A percentile compares a stretch with the other conserved stretches of the same genome.
Conservation (phyloP, 2,113 vertebrate species). For the Anseranas semipalmata region DNA sequence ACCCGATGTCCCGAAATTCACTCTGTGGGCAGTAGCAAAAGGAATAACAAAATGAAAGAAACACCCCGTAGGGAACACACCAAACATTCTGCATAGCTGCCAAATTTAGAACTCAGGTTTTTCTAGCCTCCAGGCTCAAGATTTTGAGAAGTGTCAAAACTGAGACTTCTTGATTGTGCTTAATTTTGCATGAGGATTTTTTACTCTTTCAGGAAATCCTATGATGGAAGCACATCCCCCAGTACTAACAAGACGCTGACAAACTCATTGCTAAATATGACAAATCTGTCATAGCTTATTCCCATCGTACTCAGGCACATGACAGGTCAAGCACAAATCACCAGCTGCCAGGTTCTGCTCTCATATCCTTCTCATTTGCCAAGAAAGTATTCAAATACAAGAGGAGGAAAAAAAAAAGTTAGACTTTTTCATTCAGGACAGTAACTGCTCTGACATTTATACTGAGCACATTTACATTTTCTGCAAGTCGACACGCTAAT, state of each 20-base stretch:
- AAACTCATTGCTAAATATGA: neutral
- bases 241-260: neutral
- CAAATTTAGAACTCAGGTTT: neutral
- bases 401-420: neutral
- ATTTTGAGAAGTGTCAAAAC: neutral
- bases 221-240: neutral
- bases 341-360: neutral
- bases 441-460: neutral
- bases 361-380: neutral
- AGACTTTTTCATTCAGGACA: neutral
- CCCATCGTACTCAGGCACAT: neutral
- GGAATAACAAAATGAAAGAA: neutral
- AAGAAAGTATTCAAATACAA: neutral
- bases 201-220: neutral
- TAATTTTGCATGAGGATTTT: neutral
- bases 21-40: neutral
- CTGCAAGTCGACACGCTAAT: neutral
- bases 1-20: neutral
- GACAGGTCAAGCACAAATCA: constrained; percentile 13
- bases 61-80: neutral
- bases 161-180: neutral
- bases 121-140: constrained; percentile 8
- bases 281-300: neutral
- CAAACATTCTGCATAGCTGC: neutral
- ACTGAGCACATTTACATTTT: neutral